Conservation (phyloP, 2,888 invertebrate species). For the Bimastos eiseni region DNA sequence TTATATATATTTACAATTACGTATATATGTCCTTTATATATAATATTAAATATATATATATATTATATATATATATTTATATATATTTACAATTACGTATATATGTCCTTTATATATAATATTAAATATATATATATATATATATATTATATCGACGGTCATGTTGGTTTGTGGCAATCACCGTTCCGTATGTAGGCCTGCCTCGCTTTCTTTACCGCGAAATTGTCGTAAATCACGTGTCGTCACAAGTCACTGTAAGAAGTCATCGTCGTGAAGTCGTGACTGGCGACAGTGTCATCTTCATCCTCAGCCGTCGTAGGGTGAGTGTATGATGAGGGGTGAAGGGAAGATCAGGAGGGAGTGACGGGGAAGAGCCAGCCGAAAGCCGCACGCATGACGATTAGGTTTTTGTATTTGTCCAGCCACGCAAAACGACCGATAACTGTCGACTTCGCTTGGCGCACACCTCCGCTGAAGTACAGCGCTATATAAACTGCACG, state of each 20-base stretch:
- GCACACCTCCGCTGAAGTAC: not conserved
- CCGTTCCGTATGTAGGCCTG: not conserved
- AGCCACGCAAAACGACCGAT: constrained; percentile 6
- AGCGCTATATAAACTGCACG: constrained; percentile 13
- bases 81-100: not conserved
- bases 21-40: too few relatives aligned
- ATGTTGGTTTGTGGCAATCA: not conserved
- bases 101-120: not conserved
- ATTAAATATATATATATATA: constrained; percentile 7
- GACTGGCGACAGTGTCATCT: not conserved
- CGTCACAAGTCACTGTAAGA: not conserved
- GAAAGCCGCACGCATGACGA: not conserved
- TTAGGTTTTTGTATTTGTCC: not conserved
- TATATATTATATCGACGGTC: not conserved
- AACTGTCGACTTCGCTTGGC: not conserved
- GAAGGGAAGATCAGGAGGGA: not conserved
- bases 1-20: not conserved
- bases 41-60: not conserved
- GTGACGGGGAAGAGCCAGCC: not conserved
- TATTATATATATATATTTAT: not conserved
- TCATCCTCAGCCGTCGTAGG: not conserved
- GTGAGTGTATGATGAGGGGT: not conserved
- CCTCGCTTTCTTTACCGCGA: not conserved
- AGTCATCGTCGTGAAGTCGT: not conserved
- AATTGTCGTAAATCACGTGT: not conserved